Base-by-base conservation (phyloP, 1,140 invertebrate genomes). In the Trichoplusia ni region DNA sequence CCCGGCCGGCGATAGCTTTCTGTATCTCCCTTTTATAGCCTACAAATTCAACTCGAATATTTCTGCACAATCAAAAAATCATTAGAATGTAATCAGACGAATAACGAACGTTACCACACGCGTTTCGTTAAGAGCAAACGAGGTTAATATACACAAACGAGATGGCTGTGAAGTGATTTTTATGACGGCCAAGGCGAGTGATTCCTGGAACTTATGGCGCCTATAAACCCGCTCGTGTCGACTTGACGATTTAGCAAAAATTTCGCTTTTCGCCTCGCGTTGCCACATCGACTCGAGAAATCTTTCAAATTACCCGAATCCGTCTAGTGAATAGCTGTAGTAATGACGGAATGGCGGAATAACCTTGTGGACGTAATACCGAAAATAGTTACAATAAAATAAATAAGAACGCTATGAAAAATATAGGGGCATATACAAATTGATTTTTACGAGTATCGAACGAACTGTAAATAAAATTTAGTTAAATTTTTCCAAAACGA, bases 201-300 rank as follows among this genome's bases (percentile, higher is more conserved):
- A 74, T 81, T 80, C 72, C 67, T 81, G 79, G 64, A 75, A 71
- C 83, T 87, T 87, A 88, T 84, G 73, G 80, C 81, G 66, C 60
- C 77, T 82, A 86, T 88, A 89, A 89, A 87, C 77, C 71, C 64
- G 64, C 71, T 79, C 71, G 73, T 81, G 75, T 82, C 72, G 77
- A 82, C 78, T 81, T 82, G 82, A 82, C 79, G 79, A 82, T 86
- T 88, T 85, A 82, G 82, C 77, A 82, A 87, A 58, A 90, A 82
- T 79, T 79, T 72, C 72, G 64, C 69, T 68, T 70, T 59, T 62
- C 79, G 68, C 56, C 75, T 64, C 67, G 69, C 65, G 35, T 63
- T 29, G 62, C 64, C 67, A 65, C 71, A 59, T 69, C 73, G 75
- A 64, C 69, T 73, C 51, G 35, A 71, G 72, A 77, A 78, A 74